Evolutionary conservation across 2,888 invertebrate species (phyloP), one percentile per base, ranked within the genome.

Genomic region (Drosophila acutilabella): DNA sequence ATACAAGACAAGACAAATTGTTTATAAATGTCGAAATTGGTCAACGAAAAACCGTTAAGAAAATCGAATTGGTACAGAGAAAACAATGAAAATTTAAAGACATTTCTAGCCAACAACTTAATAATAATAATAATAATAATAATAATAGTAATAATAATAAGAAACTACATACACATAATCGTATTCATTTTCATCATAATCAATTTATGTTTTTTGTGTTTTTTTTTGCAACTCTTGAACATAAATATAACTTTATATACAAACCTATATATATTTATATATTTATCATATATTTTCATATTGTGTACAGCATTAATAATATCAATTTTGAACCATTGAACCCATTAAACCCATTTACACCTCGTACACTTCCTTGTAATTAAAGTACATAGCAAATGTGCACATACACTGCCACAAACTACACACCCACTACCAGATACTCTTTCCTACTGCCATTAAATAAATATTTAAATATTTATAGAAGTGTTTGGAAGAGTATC

Each of bases 171-270:
- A 36, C 54, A 40, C 58, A 66, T 67, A 20, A 56, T 44, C 56
- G 44, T 54, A 54, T 45, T 40, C 14, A 20, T 53, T 44, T 44
- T 41, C 16, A 40, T 20, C 62, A 26, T 65, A 59, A 61, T 74
- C 66, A 58, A 67, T 82, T 87, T 82, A 64, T 88, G 64, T 88
- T 81, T 64, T 64, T 60, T 54, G 57, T 86, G n/a, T 76, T 26
- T 20, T 30, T 2, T 30, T 30, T 67, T 80, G 76, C 67, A 73
- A 67, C 74, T 78, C 18, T 30, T 57, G 20, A 20, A 36, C 16
- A 20, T 23, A 30, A 30, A 20, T 38, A 51, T 38, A 33, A 33
- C 33, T 23, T 14, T 52, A 40, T 40, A 50, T 50, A 36, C 30
- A 20, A 11, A 4, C 4, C 10, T 47, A 20, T 56, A 36, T 40